These are phyloP conservation scores for Rissa tridactyla DNA, from an alignment of 2,113 vertebrate genomes.

Conservation along the genomic window DNA sequence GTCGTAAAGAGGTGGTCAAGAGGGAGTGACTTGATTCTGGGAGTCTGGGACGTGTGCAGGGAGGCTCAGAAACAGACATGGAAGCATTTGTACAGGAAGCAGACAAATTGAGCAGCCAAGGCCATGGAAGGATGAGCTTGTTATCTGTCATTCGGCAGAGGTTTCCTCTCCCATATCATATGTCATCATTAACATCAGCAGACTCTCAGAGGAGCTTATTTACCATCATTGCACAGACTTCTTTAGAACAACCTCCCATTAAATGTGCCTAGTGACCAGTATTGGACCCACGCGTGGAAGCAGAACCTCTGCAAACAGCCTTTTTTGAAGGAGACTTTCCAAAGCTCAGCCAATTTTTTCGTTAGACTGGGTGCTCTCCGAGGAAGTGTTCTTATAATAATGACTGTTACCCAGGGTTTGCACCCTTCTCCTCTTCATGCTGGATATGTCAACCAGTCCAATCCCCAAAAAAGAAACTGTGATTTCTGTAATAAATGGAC, in stretches of 20 bases:
- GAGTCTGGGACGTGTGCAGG: background rate
- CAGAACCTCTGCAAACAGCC: background rate
- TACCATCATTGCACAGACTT: background rate
- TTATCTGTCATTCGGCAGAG: background rate
- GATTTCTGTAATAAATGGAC: background rate
- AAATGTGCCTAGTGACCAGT: background rate
- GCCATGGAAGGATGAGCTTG: background rate
- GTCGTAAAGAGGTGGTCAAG: background rate
- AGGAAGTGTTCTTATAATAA: background rate
- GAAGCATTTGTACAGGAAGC: background rate
- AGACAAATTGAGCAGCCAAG: accelerated
- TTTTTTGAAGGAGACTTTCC: background rate
- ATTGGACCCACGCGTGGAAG: background rate
- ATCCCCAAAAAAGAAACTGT: background rate
- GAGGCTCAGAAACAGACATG: background rate
- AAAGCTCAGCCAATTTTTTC: background rate
- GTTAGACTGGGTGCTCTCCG: background rate
- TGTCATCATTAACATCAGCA: background rate
- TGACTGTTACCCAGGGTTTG: background rate
- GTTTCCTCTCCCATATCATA: background rate
- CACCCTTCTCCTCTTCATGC: background rate
- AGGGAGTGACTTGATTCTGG: background rate
- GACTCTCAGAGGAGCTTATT: background rate
- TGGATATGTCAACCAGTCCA: background rate
- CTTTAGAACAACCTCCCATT: background rate